phyloP scores from a whole-genome alignment of 2,113 vertebrate species.

The Malurus melanocephalus region DNA sequence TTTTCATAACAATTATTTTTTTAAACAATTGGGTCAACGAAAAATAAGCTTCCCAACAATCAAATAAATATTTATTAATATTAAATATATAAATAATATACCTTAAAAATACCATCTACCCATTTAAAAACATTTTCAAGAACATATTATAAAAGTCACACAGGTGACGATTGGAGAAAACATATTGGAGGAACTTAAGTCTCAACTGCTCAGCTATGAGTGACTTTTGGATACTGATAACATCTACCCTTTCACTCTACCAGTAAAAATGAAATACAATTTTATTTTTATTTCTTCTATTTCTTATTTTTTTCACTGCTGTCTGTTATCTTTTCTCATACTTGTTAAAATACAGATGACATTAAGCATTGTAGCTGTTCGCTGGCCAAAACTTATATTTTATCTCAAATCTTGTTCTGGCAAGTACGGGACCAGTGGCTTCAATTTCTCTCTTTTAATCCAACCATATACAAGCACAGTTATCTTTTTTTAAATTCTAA shows the following conservation, averaged over 20 bases:
- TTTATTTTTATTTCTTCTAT: not conserved
- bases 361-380: not conserved
- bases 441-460: not conserved
- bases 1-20: not conserved
- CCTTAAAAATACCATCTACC: not conserved
- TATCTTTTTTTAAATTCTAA: not conserved
- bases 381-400: not conserved
- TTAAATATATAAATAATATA: fast-evolving
- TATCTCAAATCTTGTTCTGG: not conserved
- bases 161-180: not conserved
- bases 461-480: not conserved
- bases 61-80: not conserved
- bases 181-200: not conserved
- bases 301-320: not conserved
- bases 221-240: not conserved
- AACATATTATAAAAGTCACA: not conserved
- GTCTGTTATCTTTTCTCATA: not conserved
- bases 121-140: not conserved
- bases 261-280: not conserved
- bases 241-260: not conserved
- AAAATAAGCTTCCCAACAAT: not conserved
- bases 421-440: not conserved
- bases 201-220: not conserved
- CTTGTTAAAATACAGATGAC: not conserved
- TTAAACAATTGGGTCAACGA: not conserved